phyloP scores from a whole-genome alignment of 2,888 invertebrate genomes.

The Drosophila kuntzei region DNA sequence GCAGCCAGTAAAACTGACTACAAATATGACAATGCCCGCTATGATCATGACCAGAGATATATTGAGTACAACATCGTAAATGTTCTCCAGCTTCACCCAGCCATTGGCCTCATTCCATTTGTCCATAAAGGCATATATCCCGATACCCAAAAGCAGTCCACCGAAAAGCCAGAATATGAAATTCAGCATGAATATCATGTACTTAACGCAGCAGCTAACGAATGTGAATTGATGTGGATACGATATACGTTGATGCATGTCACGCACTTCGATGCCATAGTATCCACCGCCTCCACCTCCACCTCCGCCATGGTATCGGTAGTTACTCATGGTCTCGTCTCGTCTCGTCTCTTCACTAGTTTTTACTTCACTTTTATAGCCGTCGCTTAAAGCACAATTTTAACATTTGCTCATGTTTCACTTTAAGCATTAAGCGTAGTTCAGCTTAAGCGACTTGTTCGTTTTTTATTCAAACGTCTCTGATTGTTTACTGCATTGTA shows the following conservation, averaged over 20 bases:
- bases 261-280: constrained; percentile 82
- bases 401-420: background rate
- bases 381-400: constrained; percentile 5
- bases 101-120: constrained; percentile 94
- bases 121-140: constrained; percentile 95
- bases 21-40: constrained; percentile 94
- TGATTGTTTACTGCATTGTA: constrained; percentile 22
- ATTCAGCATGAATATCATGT: constrained; percentile 85
- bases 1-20: constrained; percentile 97
- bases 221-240: constrained; percentile 80
- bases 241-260: constrained; percentile 41
- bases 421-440: background rate
- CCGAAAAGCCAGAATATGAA: constrained; percentile 91
- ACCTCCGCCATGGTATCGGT: constrained; percentile 76
- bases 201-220: constrained; percentile 84
- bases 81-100: constrained; percentile 91
- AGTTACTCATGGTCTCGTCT: constrained; percentile 73
- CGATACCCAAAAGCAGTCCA: constrained; percentile 93
- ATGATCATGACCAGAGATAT: constrained; percentile 96
- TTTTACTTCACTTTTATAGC: constrained; percentile 9
- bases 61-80: constrained; percentile 95
- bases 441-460: background rate
- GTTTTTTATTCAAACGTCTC: background rate
- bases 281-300: constrained; percentile 51
- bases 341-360: no score